phyloP scores from a whole-genome alignment of 2,888 invertebrate genomes.

The Pseudoips prasinana region DNA sequence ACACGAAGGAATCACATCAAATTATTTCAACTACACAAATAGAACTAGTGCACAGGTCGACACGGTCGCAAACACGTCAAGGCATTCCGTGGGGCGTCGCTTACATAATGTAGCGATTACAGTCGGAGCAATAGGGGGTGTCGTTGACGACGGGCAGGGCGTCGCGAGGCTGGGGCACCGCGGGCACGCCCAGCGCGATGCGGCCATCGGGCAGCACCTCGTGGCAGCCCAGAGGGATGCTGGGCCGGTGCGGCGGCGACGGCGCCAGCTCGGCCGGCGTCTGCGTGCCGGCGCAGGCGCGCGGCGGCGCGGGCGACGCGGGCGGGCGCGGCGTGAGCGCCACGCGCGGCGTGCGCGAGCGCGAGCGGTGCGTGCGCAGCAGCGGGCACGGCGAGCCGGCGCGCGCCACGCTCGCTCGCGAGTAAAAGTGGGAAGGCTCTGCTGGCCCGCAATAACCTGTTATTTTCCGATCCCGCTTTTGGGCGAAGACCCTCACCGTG shows the following conservation, averaged over 20 bases:
- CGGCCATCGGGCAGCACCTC: slow-evolving; percentile 75
- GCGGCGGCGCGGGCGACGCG: slow-evolving; percentile 54
- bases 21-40: slow-evolving; percentile 50
- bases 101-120: slow-evolving; percentile 95
- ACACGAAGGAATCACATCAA: slow-evolving; percentile 46
- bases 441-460: slow-evolving; percentile 62
- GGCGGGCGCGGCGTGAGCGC: slow-evolving; percentile 62
- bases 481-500: slow-evolving; percentile 40
- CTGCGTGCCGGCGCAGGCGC: slow-evolving; percentile 70
- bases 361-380: slow-evolving; percentile 72
- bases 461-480: slow-evolving; percentile 56
- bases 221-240: slow-evolving; percentile 81
- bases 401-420: slow-evolving; percentile 89
- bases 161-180: slow-evolving; percentile 46
- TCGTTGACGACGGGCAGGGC: slow-evolving; percentile 76
- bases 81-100: slow-evolving; percentile 79
- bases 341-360: slow-evolving; percentile 67
- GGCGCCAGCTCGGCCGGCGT: slow-evolving; percentile 53
- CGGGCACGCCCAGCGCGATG: slow-evolving; percentile 68
- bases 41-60: slow-evolving; percentile 72
- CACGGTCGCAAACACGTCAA: slow-evolving; percentile 80
- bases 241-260: slow-evolving; percentile 67
- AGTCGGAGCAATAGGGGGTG: slow-evolving; percentile 89
- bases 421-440: slow-evolving; percentile 85
- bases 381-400: slow-evolving; percentile 84